phyloP scores from a whole-genome alignment of 2,113 vertebrate genomes.

The Varanus salvator region DNA sequence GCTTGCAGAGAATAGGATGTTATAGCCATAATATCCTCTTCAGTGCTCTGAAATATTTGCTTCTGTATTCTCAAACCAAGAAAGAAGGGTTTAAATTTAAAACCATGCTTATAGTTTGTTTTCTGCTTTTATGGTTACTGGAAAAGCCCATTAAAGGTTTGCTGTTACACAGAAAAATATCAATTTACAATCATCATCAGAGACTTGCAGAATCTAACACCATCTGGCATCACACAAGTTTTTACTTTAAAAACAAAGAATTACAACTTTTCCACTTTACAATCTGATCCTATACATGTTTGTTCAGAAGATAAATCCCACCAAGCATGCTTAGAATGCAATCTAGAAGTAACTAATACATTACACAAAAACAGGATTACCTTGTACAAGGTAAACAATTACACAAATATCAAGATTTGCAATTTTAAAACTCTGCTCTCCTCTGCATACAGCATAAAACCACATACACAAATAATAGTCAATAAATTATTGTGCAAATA shows the following conservation, averaged over 20 bases:
- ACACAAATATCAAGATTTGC: background rate
- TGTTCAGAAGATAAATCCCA: background rate
- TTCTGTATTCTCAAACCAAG: background rate
- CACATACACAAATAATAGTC: background rate
- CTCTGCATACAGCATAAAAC: background rate
- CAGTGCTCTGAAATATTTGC: background rate
- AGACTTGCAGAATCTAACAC: background rate
- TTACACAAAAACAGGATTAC: background rate
- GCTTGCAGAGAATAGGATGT: background rate
- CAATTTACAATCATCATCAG: background rate
- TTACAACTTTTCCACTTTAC: background rate
- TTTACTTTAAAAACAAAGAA: background rate
- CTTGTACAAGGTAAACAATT: background rate
- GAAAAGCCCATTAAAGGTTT: background rate
- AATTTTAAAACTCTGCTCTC: background rate
- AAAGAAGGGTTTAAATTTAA: conserved; percentile 7
- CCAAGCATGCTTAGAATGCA: background rate
- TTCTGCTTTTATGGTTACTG: background rate
- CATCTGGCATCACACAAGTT: background rate
- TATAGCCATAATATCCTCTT: background rate
- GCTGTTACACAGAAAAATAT: background rate
- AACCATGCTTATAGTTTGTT: background rate
- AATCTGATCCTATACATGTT: background rate
- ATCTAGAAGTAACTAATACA: too few species aligned
- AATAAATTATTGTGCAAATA: background rate